Evolutionary conservation across 2,888 invertebrate species (phyloP).

Genomic region (Lasioglossum oenotherae): DNA sequence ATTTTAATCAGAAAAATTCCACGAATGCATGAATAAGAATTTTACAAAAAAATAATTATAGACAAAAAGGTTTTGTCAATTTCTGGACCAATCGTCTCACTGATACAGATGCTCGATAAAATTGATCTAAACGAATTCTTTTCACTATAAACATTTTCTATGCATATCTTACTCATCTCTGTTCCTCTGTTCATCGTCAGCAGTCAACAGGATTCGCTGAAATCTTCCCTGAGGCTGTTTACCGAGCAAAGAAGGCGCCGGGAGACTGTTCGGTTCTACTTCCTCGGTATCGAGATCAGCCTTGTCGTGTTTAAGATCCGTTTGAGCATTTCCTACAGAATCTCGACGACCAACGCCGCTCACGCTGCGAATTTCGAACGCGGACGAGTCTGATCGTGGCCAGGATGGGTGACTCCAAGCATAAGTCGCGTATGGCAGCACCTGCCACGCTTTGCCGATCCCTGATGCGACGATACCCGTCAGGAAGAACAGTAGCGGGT

Average conservation of each 20-base stretch:
- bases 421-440: conserved; percentile 70
- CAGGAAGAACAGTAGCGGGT: conserved; percentile 55
- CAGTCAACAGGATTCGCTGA: neutral
- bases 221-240: neutral
- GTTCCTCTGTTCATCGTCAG: neutral
- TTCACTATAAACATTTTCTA: neutral
- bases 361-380: conserved; percentile 76
- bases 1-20: too few relatives aligned
- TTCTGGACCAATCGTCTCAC: too few relatives aligned
- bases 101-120: neutral
- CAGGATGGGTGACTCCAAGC: conserved; percentile 69
- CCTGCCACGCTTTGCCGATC: conserved; percentile 78
- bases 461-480: conserved; percentile 67
- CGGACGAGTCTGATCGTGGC: conserved; percentile 74
- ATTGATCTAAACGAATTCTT: neutral
- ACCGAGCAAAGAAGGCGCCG: neutral
- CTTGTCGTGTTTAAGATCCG: neutral
- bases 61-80: too few relatives aligned
- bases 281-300: neutral
- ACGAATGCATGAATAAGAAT: too few relatives aligned
- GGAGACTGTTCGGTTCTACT: conserved; percentile 7
- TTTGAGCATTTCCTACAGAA: conserved; percentile 38
- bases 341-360: conserved; percentile 73
- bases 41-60: too few relatives aligned
- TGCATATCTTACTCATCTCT: neutral